Conservation (phyloP, 2,888 invertebrate species). For the Pammene aurita region DNA sequence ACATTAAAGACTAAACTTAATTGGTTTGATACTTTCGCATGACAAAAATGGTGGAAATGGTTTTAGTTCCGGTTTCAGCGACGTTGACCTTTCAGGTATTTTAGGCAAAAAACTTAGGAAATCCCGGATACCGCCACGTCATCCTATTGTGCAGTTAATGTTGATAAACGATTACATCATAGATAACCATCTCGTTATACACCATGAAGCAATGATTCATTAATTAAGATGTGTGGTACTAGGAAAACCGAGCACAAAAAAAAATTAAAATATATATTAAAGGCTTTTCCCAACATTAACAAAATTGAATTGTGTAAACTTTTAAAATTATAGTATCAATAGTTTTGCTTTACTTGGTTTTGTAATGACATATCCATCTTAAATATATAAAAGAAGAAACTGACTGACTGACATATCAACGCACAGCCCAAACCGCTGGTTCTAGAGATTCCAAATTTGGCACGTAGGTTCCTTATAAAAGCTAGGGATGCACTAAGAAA, state of each 20-base stretch:
- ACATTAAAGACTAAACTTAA: too few species aligned
- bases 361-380: neutral
- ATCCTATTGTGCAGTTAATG: constrained; percentile 17
- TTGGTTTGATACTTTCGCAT: too few species aligned
- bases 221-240: neutral
- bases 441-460: too few species aligned
- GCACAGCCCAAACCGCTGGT: too few species aligned
- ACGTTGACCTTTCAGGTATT: too few species aligned
- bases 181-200: constrained; percentile 16
- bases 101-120: neutral
- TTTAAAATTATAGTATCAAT: neutral
- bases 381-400: too few species aligned
- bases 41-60: too few species aligned
- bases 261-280: neutral
- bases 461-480: too few species aligned
- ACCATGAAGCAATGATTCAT: constrained; percentile 20
- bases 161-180: constrained; percentile 20
- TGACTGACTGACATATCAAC: too few species aligned
- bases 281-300: neutral
- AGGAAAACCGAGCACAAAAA: neutral
- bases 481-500: too few species aligned
- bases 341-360: neutral
- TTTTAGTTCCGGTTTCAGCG: too few species aligned
- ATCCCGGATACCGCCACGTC: constrained; percentile 10
- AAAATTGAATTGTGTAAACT: too few species aligned